A percentile compares a stretch with the other conserved stretches of the same genome.
These are phyloP conservation scores for Lepus europaeus DNA, from an alignment of 2,113 vertebrate species.

Conservation along the genomic window DNA sequence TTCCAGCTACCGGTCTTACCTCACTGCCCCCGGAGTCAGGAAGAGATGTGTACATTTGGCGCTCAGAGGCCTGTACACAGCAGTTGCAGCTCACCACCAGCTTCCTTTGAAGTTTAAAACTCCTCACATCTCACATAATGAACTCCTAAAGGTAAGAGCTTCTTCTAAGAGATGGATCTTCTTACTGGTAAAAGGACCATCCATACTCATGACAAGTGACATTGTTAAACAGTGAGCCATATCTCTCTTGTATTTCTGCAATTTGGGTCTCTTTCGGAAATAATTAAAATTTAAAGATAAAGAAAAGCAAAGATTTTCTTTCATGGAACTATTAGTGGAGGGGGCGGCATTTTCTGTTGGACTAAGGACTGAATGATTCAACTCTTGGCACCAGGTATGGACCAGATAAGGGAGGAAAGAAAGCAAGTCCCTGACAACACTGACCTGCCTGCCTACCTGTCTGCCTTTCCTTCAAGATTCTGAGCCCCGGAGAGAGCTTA, in stretches of 20 bases:
- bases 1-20: background rate
- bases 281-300: background rate
- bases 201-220: background rate
- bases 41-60: background rate
- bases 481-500: background rate
- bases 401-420: background rate
- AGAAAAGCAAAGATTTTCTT: background rate
- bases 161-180: background rate
- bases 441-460: background rate
- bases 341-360: background rate
- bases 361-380: background rate
- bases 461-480: background rate
- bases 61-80: background rate
- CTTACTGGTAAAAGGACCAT: background rate
- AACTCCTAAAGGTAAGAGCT: background rate
- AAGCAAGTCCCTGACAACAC: background rate
- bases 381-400: background rate
- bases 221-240: background rate
- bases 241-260: background rate
- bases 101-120: background rate
- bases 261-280: background rate
- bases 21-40: background rate
- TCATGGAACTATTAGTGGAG: background rate
- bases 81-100: background rate
- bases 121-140: background rate